A percentile compares a stretch with the other conserved stretches of the same genome.
These are phyloP conservation scores for Hydractinia echinata DNA, from an alignment of 30 jellyfish, hydroid and myxozoan species.

Conservation along the genomic window DNA sequence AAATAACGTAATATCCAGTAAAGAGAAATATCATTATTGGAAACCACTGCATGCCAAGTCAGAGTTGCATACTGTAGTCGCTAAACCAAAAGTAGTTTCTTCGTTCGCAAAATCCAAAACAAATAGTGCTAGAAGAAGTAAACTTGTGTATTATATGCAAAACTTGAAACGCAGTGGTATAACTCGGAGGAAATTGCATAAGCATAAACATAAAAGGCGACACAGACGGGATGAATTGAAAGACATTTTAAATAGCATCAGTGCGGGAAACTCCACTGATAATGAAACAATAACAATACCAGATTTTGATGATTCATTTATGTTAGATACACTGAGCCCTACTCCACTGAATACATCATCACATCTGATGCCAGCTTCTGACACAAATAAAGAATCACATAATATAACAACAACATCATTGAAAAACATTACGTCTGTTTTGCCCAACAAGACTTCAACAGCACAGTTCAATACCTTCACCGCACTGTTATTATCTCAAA, in stretches of 20 bases:
- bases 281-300: constrained; percentile 8
- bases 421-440: no score
- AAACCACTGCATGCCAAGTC: background rate
- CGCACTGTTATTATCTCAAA: no score
- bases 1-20: background rate
- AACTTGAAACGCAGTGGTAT: background rate
- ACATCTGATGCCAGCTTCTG: no score
- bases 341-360: no score
- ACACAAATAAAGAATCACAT: no score
- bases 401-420: no score
- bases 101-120: background rate
- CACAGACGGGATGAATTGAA: background rate
- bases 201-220: background rate
- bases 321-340: background rate
- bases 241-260: background rate
- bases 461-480: no score
- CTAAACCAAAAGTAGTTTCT: background rate
- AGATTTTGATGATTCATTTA: constrained; percentile 14
- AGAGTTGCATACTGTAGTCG: background rate
- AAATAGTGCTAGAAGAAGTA: background rate
- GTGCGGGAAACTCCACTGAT: background rate
- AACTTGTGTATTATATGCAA: constrained; percentile 1
- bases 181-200: background rate
- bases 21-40: background rate
- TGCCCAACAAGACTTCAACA: no score